Conservation (phyloP, 2,888 invertebrate genomes). For the Drosophila picticornis region DNA sequence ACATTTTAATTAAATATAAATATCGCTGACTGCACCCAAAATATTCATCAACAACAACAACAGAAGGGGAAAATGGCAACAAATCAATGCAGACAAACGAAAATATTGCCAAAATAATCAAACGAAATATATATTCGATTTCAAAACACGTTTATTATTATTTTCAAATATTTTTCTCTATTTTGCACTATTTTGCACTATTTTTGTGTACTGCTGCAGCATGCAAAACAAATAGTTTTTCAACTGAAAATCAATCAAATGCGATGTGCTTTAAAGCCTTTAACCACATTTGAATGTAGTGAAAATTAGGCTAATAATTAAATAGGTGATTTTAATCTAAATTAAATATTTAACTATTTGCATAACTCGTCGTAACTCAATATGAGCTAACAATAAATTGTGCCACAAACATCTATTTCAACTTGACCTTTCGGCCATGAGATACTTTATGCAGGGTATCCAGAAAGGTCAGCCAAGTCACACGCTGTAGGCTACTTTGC, state of each 20-base stretch:
- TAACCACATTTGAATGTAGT: not conserved
- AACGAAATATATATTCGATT: not conserved
- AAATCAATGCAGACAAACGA: not conserved
- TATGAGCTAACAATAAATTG: not conserved
- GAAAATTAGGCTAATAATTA: not conserved
- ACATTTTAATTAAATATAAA: slow-evolving; percentile 8
- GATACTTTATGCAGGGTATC: slow-evolving; percentile 26
- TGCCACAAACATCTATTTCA: not conserved
- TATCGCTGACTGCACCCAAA: not conserved
- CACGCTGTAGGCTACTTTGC: slow-evolving; percentile 19
- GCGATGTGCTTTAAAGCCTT: not conserved
- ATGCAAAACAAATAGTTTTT: not conserved
- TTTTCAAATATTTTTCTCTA: not conserved
- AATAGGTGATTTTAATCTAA: not conserved
- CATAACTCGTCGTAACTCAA: not conserved
- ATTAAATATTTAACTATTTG: not conserved
- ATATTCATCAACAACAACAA: not conserved
- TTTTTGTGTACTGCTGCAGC: not conserved
- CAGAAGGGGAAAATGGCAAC: not conserved
- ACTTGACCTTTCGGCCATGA: not conserved
- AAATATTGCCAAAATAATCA: slow-evolving; percentile 1
- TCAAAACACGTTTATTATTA: not conserved
- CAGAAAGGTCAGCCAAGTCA: not conserved
- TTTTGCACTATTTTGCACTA: not conserved
- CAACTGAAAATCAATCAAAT: not conserved